Conservation (phyloP, 2,888 invertebrate species). For the Cheilosia variabilis region DNA sequence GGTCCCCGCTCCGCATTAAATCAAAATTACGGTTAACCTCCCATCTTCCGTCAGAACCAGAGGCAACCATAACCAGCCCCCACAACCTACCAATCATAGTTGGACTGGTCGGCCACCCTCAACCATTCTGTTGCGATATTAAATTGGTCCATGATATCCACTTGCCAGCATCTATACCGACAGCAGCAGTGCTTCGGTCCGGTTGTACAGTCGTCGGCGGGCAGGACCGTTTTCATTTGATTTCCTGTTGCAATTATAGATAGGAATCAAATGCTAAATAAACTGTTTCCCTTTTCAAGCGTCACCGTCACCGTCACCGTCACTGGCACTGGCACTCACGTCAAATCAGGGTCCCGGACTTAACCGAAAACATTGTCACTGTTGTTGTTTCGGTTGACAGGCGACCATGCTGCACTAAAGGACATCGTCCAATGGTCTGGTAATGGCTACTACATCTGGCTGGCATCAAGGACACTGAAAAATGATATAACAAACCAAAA, state of each 20-base stretch:
- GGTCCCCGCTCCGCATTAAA: constrained; percentile 45
- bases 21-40: constrained; percentile 73
- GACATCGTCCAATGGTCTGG: constrained; percentile 48
- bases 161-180: constrained; percentile 16
- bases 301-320: constrained; percentile 66
- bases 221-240: constrained; percentile 73
- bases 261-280: constrained; percentile 76
- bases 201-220: background rate
- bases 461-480: constrained; percentile 39
- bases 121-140: constrained; percentile 5
- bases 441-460: constrained; percentile 56
- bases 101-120: background rate
- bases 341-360: constrained; percentile 66
- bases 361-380: constrained; percentile 75
- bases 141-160: constrained; percentile 38
- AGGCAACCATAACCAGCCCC: constrained; percentile 14
- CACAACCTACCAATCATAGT: constrained; percentile 48
- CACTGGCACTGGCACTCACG: constrained; percentile 63
- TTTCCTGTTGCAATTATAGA: constrained; percentile 76
- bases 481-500: constrained; percentile 12
- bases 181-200: constrained; percentile 18
- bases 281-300: constrained; percentile 74
- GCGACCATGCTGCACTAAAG: constrained; percentile 49
- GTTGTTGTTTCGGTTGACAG: constrained; percentile 73
- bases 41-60: constrained; percentile 58